phyloP scores from a whole-genome alignment of 92 coral and sea anemone genomes.

The Desmophyllum pertusum region DNA sequence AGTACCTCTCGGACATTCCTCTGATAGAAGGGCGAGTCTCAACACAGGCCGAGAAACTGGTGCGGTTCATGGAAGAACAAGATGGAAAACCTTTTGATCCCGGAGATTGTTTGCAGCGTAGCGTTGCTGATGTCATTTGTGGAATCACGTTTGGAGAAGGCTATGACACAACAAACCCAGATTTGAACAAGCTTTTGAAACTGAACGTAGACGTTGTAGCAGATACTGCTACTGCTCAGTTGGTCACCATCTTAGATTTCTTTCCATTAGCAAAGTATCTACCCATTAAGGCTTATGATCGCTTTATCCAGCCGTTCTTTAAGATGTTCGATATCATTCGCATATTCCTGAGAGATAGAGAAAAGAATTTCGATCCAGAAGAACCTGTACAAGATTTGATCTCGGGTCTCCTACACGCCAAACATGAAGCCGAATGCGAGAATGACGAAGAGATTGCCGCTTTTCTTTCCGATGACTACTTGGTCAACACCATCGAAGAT shows the following conservation, averaged over 20 bases:
- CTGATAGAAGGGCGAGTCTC: constrained; percentile 59
- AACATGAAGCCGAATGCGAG: not conserved
- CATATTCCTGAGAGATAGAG: constrained; percentile 16
- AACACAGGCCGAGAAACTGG: constrained; percentile 47
- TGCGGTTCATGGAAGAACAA: constrained; percentile 37
- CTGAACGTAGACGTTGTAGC: not conserved
- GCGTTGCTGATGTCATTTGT: constrained; percentile 68
- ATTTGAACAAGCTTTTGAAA: constrained; percentile 40
- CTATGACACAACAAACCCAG: constrained; percentile 49
- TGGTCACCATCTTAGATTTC: not conserved
- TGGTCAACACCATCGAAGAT: constrained; percentile 41
- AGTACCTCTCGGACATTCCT: constrained; percentile 36
- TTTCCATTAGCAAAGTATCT: constrained; percentile 11
- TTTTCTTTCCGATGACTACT: constrained; percentile 39
- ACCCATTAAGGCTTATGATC: constrained; percentile 5
- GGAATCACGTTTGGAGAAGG: constrained; percentile 55
- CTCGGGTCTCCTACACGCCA: constrained; percentile 27
- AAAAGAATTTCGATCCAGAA: constrained; percentile 37
- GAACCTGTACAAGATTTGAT: constrained; percentile 44
- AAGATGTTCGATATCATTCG: constrained; percentile 35
- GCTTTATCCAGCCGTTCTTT: not conserved
- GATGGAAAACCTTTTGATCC: constrained; percentile 66
- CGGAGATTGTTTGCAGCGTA: constrained; percentile 44
- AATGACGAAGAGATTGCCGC: constrained; percentile 27
- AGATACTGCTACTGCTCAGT: not conserved